Percentiles rank a stretch among this genome's conserved stretches.
phyloP scores from a whole-genome alignment of 2,113 vertebrate species.

The Amphilophus citrinellus region DNA sequence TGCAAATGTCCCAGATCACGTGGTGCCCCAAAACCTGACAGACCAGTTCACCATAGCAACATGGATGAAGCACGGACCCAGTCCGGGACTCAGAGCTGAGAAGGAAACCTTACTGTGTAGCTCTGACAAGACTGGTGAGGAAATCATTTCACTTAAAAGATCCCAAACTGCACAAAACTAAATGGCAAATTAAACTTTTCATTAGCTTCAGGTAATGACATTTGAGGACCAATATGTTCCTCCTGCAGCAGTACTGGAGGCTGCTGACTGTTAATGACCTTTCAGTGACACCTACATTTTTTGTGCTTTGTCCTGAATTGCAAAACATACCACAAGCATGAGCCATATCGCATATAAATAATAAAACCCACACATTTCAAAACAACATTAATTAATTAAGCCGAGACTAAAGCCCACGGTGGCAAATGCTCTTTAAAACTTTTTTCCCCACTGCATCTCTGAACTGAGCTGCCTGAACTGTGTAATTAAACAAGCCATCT shows the following conservation, averaged over 20 bases:
- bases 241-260: not conserved
- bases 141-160: not conserved
- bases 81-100: slow-evolving; percentile 91
- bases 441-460: slow-evolving; percentile 9
- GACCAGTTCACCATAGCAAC: slow-evolving; percentile 96
- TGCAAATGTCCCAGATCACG: slow-evolving; percentile 91
- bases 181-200: not conserved
- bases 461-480: slow-evolving; percentile 50
- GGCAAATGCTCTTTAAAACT: slow-evolving; percentile 18
- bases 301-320: not conserved
- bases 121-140: slow-evolving; percentile 95
- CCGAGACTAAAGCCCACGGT: slow-evolving; percentile 8
- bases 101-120: slow-evolving; percentile 98
- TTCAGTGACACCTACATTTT: not conserved
- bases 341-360: not conserved
- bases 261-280: not conserved
- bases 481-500: slow-evolving; percentile 65
- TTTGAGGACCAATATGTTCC: not conserved
- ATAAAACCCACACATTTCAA: not conserved
- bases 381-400: slow-evolving; percentile 13
- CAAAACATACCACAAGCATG: not conserved
- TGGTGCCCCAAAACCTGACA: slow-evolving; percentile 95
- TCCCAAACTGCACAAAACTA: not conserved
- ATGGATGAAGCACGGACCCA: slow-evolving; percentile 98
- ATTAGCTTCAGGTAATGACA: not conserved